Conservation (phyloP, 2,113 vertebrate species). For the Aegithalos caudatus region DNA sequence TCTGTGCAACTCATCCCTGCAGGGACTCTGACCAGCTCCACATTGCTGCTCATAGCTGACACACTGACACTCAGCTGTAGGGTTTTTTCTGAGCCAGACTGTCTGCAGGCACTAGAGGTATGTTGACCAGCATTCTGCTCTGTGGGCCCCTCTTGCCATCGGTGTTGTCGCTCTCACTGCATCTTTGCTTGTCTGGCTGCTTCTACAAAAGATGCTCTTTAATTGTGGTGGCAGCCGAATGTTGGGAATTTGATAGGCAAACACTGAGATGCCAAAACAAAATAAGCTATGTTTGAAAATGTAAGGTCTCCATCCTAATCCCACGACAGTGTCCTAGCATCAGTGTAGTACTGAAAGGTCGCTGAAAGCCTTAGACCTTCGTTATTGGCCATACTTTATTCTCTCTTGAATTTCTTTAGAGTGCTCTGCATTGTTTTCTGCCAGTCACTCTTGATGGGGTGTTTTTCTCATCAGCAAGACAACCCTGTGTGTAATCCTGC, state of each 20-base stretch:
- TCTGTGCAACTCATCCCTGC: neutral
- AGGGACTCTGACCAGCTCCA: neutral
- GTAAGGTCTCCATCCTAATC: neutral
- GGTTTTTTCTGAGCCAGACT: neutral
- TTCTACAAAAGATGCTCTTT: neutral
- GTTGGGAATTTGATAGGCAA: neutral
- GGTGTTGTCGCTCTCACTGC: neutral
- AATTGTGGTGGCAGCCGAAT: neutral
- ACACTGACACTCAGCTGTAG: neutral
- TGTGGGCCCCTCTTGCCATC: neutral
- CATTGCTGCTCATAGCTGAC: neutral
- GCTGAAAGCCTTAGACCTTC: neutral
- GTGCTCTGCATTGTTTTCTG: neutral
- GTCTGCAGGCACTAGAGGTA: neutral
- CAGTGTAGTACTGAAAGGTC: neutral
- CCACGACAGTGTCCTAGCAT: neutral
- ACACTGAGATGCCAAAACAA: neutral
- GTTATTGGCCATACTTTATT: neutral
- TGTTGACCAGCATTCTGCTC: neutral
- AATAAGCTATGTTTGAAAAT: neutral
- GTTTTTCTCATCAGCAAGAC: neutral
- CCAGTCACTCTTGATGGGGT: neutral
- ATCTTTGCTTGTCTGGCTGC: neutral
- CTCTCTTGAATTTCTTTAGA: neutral
- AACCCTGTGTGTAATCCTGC: neutral